phyloP scores from a whole-genome alignment of 1,140 invertebrate species.

The Gonioctena quinquepunctata region DNA sequence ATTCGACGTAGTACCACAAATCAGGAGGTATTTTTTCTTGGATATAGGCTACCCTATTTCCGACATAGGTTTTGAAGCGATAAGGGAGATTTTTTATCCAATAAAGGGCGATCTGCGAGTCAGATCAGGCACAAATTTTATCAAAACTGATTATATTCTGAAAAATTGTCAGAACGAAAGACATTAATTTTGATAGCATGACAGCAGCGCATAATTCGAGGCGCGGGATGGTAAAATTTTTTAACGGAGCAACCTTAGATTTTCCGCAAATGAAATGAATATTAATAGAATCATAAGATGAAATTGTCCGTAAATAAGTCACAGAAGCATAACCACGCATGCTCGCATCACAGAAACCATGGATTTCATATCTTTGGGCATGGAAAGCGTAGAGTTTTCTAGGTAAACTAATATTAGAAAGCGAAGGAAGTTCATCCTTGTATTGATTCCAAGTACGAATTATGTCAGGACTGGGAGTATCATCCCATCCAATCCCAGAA shows the following conservation, averaged over 20 bases:
- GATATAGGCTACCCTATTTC: constrained; percentile 47
- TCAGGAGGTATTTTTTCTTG: constrained; percentile 7
- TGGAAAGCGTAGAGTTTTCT: background rate
- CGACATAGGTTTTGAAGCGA: constrained; percentile 50
- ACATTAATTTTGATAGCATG: constrained; percentile 35
- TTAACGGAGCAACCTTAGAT: constrained; percentile 43
- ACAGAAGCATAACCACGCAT: constrained; percentile 37
- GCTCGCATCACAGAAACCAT: constrained; percentile 48
- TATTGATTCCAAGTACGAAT: constrained; percentile 34
- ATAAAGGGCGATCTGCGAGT: constrained; percentile 36
- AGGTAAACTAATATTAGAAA: constrained; percentile 4
- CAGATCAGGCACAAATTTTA: constrained; percentile 20
- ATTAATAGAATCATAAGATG: background rate
- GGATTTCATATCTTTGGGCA: constrained; percentile 24
- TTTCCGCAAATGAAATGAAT: constrained; percentile 33
- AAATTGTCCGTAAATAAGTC: background rate
- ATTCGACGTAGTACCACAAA: constrained; percentile 30
- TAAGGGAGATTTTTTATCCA: constrained; percentile 30
- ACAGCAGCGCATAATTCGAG: constrained; percentile 55
- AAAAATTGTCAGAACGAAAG: background rate
- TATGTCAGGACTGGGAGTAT: constrained; percentile 31
- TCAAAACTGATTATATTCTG: background rate
- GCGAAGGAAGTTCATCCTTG: background rate
- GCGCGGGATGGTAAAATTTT: constrained; percentile 49
- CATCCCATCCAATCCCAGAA: constrained; percentile 45